Percentiles rank a stretch among this genome's conserved stretches.
phyloP scores from a whole-genome alignment of 2,888 invertebrate genomes.

The Apodemia mormo region DNA sequence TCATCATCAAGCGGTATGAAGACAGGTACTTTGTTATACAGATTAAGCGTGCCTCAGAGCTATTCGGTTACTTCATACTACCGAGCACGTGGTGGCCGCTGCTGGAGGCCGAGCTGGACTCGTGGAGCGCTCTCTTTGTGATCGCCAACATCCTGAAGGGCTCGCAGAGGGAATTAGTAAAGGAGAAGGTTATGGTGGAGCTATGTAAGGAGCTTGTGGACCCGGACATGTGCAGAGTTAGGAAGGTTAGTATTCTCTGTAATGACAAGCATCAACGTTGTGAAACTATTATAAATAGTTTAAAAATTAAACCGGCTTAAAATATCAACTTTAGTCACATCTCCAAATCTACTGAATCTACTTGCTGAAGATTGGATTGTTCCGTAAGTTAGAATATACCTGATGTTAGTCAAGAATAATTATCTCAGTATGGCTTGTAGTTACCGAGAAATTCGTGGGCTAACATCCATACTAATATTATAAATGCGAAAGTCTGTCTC shows the following conservation, averaged over 20 bases:
- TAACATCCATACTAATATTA: too few species aligned
- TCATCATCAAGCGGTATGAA: not conserved
- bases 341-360: too few species aligned
- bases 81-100: conserved; percentile 86
- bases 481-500: too few species aligned
- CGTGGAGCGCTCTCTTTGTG: conserved; percentile 78
- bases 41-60: conserved; percentile 85
- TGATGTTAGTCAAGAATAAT: too few species aligned
- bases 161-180: conserved; percentile 62
- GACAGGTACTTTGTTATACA: conserved; percentile 42
- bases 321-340: too few species aligned
- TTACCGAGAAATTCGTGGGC: too few species aligned
- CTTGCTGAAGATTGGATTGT: too few species aligned
- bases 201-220: conserved; percentile 82
- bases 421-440: too few species aligned
- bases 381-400: too few species aligned
- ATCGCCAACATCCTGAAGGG: conserved; percentile 84
- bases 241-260: conserved; percentile 64
- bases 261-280: too few species aligned
- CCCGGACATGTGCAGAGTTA: conserved; percentile 82
- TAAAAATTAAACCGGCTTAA: too few species aligned
- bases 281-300: too few species aligned
- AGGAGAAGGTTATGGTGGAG: conserved; percentile 70
- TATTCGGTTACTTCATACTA: conserved; percentile 89
- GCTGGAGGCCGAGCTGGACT: conserved; percentile 83